A percentile compares a stretch with the other conserved stretches of the same genome.
Conservation (phyloP, 2,113 vertebrate species). For the Triplophysa siluroides region DNA sequence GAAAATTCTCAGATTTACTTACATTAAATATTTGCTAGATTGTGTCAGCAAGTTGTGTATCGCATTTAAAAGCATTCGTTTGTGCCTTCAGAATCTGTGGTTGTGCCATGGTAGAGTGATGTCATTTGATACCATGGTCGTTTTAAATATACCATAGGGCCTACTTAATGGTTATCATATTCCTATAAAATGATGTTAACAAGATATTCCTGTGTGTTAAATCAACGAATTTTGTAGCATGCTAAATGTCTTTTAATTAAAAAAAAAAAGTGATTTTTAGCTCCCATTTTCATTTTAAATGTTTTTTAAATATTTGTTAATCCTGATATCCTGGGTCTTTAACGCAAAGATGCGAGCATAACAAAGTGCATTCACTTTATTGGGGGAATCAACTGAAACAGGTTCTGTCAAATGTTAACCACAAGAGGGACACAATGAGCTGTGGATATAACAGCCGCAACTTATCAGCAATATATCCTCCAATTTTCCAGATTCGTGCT, state of each 20-base stretch:
- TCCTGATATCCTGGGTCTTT: neutral
- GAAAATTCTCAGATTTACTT: too few relatives aligned
- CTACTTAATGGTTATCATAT: neutral
- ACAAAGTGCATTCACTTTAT: too few relatives aligned
- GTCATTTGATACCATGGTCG: too few relatives aligned
- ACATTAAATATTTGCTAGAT: too few relatives aligned
- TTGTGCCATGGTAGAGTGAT: too few relatives aligned
- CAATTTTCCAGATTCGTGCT: neutral
- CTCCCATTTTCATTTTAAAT: too few relatives aligned
- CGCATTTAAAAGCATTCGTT: neutral
- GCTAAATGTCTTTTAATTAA: neutral
- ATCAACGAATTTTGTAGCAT: too few relatives aligned
- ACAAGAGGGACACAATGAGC: constrained; percentile 45
- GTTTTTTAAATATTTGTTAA: neutral
- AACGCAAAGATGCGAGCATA: neutral
- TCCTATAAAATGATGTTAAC: neutral
- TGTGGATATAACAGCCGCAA: neutral
- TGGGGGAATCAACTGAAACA: neutral
- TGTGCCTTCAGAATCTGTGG: too few relatives aligned
- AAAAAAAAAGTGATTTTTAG: neutral
- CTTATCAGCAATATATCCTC: neutral
- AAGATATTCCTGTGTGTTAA: too few relatives aligned
- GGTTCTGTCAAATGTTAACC: neutral
- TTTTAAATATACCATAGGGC: neutral
- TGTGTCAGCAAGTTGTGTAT: too few relatives aligned